These are phyloP conservation scores for Gallinago jamesoni DNA, from an alignment of 2,113 vertebrate genomes.

Conservation along the genomic window DNA sequence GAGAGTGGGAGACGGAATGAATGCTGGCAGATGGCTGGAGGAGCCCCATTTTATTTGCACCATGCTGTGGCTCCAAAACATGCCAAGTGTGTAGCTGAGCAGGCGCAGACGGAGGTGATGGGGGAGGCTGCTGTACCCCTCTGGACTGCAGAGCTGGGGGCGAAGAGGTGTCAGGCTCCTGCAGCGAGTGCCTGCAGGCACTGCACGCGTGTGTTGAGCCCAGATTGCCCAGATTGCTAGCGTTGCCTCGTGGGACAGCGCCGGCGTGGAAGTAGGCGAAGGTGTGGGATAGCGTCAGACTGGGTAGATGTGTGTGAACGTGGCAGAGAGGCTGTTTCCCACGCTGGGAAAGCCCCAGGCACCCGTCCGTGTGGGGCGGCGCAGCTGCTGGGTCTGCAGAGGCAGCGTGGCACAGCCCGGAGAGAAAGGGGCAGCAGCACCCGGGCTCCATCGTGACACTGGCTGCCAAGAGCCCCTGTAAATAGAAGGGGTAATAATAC, in stretches of 20 bases:
- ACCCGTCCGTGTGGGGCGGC: accelerated
- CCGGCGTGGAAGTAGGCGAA: neutral
- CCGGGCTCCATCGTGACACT: accelerated
- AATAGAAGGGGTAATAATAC: neutral
- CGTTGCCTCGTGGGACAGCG: accelerated
- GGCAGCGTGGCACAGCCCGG: accelerated
- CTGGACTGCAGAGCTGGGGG: neutral
- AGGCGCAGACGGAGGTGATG: neutral
- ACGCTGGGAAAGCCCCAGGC: neutral
- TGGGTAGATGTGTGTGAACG: accelerated
- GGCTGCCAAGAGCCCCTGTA: neutral
- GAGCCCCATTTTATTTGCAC: accelerated
- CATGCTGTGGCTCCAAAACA: neutral
- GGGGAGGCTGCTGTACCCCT: neutral
- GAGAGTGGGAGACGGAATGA: neutral
- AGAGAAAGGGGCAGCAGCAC: accelerated
- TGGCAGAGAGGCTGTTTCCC: neutral
- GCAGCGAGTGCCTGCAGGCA: neutral
- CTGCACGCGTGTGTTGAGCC: accelerated
- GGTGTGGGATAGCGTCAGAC: neutral
- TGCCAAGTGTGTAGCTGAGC: accelerated
- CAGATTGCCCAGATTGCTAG: accelerated
- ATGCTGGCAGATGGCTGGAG: neutral
- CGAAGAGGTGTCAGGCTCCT: neutral
- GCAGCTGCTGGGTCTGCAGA: neutral